Evolutionary conservation across 2,113 vertebrate genomes (phyloP), one percentile per base, ranked within the genome.

Genomic region (Promerops cafer): DNA sequence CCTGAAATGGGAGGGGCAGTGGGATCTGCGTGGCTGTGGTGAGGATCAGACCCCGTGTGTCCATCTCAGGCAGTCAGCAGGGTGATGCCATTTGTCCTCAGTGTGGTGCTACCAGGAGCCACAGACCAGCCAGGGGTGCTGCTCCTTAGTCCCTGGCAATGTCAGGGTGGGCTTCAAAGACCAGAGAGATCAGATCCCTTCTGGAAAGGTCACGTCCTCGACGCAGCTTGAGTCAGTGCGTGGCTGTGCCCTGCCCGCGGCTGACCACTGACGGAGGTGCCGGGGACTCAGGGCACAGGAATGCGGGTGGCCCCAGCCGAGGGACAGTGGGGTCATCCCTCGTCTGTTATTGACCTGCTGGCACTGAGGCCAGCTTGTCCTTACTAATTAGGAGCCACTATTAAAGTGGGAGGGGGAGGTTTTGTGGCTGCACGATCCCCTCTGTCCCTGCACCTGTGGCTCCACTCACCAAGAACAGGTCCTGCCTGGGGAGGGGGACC

Each of bases 321-420:
- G 35, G 37, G 49, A 4, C 66, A 10, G 23, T 27, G 45, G 66
- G 77, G 65, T 66, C 1, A 28, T 74, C 79, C 56, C 50, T 57
- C 1, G 1, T 40, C 28, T 83, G 39, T 72, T 60, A 7, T 5
- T 84, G 84, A 85, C 82, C 74, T 0, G 0, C 35, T 71, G 79
- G 9, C 71, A 44, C 44, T 10, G 40, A 44, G 54, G 44, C 72
- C 47, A 64, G 16, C 78, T 66, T 4, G 5, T 30, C 65, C 39
- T 84, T 40, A 83, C 57, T 90, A 82, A 89, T 82, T 56, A 84
- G 35, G 60, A 84, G n/a, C 37, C 2, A 2, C 87, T 90, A 19
- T 87, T 95, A 76, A 89, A 89, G 52, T 66, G 78, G 93, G 90
- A 95, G 76, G 75, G 35, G 81, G 65, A 57, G 7, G 68, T 68